phyloP scores from a whole-genome alignment of 2,113 vertebrate genomes.

The Antechinus flavipes region DNA sequence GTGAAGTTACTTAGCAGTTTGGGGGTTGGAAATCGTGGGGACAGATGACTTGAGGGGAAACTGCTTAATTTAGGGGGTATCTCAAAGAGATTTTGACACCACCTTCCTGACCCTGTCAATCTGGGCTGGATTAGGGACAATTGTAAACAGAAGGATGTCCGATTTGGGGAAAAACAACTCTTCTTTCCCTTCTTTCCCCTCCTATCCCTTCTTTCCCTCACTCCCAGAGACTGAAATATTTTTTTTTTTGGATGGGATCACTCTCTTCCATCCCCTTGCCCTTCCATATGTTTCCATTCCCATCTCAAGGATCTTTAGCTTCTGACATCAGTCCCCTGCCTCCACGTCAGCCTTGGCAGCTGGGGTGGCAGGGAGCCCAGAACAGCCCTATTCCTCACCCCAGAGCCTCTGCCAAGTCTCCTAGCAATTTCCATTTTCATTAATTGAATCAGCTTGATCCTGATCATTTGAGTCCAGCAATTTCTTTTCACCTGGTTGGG shows the following conservation, averaged over 20 bases:
- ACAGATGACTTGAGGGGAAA: slow-evolving; percentile 28
- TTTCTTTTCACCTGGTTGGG: slow-evolving; percentile 63
- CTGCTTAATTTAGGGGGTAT: slow-evolving; percentile 41
- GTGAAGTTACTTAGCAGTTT: slow-evolving; percentile 51
- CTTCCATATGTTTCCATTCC: background rate
- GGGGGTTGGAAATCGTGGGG: slow-evolving; percentile 54
- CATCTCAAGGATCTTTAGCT: background rate
- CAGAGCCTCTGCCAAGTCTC: slow-evolving; percentile 60
- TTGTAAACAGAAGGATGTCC: background rate
- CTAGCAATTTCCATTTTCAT: slow-evolving; percentile 72
- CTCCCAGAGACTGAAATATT: slow-evolving; percentile 13
- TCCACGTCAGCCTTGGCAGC: background rate
- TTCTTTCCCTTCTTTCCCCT: background rate
- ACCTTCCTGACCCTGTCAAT: slow-evolving; percentile 30
- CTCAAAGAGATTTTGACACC: slow-evolving; percentile 35
- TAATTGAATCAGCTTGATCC: slow-evolving; percentile 75
- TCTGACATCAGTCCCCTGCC: slow-evolving; percentile 47
- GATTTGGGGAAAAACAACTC: background rate
- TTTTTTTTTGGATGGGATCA: background rate
- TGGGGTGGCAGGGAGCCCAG: slow-evolving; percentile 70
- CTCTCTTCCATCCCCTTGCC: background rate
- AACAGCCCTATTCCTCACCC: slow-evolving; percentile 29
- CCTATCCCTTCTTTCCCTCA: slow-evolving; percentile 6
- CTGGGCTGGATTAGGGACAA: slow-evolving; percentile 42
- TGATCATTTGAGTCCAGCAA: slow-evolving; percentile 66